phyloP scores from a whole-genome alignment of 2,888 invertebrate species.

The Portevinia maculata region DNA sequence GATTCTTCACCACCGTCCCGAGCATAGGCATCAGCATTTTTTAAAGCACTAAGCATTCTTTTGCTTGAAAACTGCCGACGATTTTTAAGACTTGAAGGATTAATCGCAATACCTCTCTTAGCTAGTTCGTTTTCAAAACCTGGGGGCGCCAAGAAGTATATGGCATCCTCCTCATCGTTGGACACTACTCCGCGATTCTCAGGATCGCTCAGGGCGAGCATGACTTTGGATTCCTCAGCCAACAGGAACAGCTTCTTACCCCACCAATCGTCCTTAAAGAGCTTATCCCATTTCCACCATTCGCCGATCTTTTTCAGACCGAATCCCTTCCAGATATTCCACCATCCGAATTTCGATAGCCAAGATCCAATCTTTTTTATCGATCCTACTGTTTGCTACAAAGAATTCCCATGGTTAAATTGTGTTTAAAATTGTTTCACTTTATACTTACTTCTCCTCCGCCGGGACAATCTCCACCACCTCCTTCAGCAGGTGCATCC shows the following conservation, averaged over 20 bases:
- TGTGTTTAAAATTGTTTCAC: background rate
- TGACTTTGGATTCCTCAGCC: slow-evolving; percentile 51
- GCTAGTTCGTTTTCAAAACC: slow-evolving; percentile 63
- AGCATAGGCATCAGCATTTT: slow-evolving; percentile 34
- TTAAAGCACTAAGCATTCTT: slow-evolving; percentile 5
- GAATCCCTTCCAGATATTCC: slow-evolving; percentile 68
- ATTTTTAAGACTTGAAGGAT: slow-evolving; percentile 21
- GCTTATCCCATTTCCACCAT: slow-evolving; percentile 68
- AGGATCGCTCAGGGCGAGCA: slow-evolving; percentile 47
- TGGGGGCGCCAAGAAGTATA: slow-evolving; percentile 65
- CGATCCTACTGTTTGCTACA: slow-evolving; percentile 48
- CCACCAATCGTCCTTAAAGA: slow-evolving; percentile 49
- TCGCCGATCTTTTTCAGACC: slow-evolving; percentile 56
- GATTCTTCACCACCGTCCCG: slow-evolving; percentile 51
- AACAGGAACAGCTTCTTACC: slow-evolving; percentile 47
- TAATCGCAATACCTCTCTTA: slow-evolving; percentile 48
- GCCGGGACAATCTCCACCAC: too few relatives aligned
- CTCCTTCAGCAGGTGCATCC: background rate
- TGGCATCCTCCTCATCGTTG: slow-evolving; percentile 48
- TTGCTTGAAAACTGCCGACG: background rate
- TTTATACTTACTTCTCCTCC: slow-evolving; percentile 15
- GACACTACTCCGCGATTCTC: slow-evolving; percentile 19
- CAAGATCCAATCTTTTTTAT: slow-evolving; percentile 59
- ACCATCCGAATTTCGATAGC: slow-evolving; percentile 68
- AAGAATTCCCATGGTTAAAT: too few relatives aligned